Percentiles rank a stretch among this genome's conserved stretches.
Evolutionary conservation across 2,113 vertebrate genomes (phyloP).

Genomic region (Fregetta grallaria): DNA sequence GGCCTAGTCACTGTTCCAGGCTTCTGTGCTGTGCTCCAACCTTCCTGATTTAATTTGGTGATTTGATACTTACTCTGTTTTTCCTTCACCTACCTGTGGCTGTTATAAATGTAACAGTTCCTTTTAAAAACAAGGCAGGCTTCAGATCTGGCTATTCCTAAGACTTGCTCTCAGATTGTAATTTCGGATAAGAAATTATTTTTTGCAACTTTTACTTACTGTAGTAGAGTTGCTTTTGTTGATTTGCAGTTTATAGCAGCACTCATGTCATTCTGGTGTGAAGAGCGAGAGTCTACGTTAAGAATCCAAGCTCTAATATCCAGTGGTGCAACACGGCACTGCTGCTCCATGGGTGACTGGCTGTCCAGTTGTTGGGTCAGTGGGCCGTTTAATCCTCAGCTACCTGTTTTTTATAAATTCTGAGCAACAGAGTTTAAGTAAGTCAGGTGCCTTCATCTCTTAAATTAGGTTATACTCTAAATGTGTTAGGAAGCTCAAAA

Average conservation of each 20-base stretch:
- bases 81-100: background rate
- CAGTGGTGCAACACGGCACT: background rate
- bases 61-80: background rate
- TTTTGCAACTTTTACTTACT: background rate
- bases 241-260: background rate
- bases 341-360: background rate
- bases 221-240: background rate
- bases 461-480: background rate
- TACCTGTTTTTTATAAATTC: background rate
- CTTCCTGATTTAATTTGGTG: background rate
- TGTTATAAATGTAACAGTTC: background rate
- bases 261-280: background rate
- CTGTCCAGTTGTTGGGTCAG: background rate
- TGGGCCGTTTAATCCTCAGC: background rate
- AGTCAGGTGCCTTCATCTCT: constrained; percentile 32
- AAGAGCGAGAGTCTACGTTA: background rate
- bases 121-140: background rate
- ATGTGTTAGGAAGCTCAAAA: background rate
- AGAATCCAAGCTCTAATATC: background rate
- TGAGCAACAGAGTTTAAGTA: background rate
- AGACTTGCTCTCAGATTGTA: background rate
- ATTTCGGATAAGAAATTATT: background rate
- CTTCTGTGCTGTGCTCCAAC: background rate
- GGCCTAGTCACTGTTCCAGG: background rate
- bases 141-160: background rate